A percentile compares a stretch with the other conserved stretches of the same genome.
Conservation (phyloP, 2,797 vertebrate genomes). For the Onychomys torridus region DNA sequence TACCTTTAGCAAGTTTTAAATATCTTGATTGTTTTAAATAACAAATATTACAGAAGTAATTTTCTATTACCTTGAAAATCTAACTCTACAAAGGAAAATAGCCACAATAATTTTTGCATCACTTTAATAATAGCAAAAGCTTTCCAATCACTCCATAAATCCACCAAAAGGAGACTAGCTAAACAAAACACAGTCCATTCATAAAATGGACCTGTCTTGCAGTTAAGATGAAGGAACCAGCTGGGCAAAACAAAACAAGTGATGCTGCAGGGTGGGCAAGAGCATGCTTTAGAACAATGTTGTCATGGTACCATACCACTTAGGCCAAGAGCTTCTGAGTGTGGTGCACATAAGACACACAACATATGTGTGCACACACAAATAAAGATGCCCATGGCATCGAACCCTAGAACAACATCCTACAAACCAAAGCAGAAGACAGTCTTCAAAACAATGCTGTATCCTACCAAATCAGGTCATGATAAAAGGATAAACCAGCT, state of each 20-base stretch:
- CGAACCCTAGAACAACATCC: neutral
- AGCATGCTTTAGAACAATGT: neutral
- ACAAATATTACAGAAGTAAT: slow-evolving; percentile 2
- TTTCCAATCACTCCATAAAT: neutral
- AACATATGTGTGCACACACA: neutral
- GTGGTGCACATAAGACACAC: neutral
- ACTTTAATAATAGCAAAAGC: slow-evolving; percentile 48
- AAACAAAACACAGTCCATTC: slow-evolving; percentile 12
- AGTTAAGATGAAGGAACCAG: slow-evolving; percentile 1
- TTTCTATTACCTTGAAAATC: slow-evolving; percentile 50
- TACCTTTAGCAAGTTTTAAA: slow-evolving; percentile 37
- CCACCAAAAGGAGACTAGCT: neutral
- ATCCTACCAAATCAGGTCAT: neutral
- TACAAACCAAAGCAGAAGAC: neutral
- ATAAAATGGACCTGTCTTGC: neutral
- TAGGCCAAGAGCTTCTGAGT: neutral
- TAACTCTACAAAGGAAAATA: slow-evolving; percentile 33
- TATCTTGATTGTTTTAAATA: slow-evolving; percentile 47
- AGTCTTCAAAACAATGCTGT: neutral
- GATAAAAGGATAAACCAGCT: neutral
- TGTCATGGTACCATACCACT: neutral
- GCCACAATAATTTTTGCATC: neutral
- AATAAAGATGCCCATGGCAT: neutral
- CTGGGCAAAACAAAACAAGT: neutral
- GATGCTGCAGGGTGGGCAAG: neutral